Percentiles rank a stretch among this genome's conserved stretches.
phyloP scores from a whole-genome alignment of 1,140 invertebrate species.

The Sipha flava region DNA sequence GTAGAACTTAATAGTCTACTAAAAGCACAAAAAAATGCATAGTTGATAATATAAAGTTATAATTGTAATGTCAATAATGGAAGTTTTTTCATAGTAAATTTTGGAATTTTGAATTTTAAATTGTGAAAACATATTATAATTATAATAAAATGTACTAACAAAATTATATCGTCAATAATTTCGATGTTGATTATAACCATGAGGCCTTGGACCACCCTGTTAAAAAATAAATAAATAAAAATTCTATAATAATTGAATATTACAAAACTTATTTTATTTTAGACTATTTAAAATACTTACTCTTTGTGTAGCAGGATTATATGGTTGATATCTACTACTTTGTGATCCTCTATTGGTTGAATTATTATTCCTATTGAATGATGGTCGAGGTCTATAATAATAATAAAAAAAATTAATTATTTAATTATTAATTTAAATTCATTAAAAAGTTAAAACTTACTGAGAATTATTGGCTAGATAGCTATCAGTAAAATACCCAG shows the following conservation, averaged over 20 bases:
- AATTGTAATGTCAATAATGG: no score
- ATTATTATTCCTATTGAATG: background rate
- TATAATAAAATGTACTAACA: background rate
- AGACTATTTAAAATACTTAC: background rate
- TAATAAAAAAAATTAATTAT: background rate
- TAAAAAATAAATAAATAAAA: background rate
- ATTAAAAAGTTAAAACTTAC: background rate
- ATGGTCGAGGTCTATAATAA: background rate
- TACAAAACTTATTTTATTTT: background rate
- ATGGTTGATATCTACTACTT: conserved; percentile 23
- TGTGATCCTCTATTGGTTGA: background rate
- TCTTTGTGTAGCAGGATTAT: conserved; percentile 1
- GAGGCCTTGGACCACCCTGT: conserved; percentile 33
- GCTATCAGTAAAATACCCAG: background rate
- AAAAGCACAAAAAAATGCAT: no score
- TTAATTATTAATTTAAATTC: background rate
- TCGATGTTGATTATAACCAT: background rate
- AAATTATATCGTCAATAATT: background rate
- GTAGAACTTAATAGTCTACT: no score
- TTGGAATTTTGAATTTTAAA: no score
- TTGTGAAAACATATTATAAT: no score
- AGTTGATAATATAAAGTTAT: no score
- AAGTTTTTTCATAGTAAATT: no score
- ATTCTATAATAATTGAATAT: background rate
- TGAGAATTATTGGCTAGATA: background rate